Base-by-base conservation (phyloP, 2,888 invertebrate genomes). In the Drosophila helvetica region DNA sequence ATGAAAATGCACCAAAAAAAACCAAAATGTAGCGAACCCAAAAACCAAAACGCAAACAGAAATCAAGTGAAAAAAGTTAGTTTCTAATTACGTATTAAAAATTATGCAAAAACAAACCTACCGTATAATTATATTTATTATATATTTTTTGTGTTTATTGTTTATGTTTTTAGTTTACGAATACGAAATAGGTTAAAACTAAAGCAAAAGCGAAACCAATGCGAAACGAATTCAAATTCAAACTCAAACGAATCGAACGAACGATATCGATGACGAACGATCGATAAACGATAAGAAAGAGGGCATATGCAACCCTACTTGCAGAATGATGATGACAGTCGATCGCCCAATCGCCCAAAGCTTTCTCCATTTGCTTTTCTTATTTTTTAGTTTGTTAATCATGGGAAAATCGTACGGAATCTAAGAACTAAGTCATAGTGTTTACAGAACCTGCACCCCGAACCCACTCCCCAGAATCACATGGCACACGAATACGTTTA, bases 371-470 rank as follows among this genome's bases (percentile, higher is more conserved):
- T 52, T 50, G 17, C 7, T 42, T 2, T 45, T 48, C 55, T 55
- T 38, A 42, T 19, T 50, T 18, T 53, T 59, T 47, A 51, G 17
- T 50, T 43, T 47, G 38, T 67, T 55, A 47, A 51, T 51, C 57
- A 48, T 42, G 62, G 17, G 27, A 27, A 53, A 27, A 54, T 54
- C 60, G 8, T 27, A 48, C 61, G 61, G 8, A 78, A 80, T 75
- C 78, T 86, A 88, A 86, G 54, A 88, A 75, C 82, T 83, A 83
- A 83, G 82, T 83, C 82, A 83, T 83, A 83, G 88, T 48, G 67
- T 68, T 67, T 68, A 68, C 62, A 64, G n/a, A 33, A 12, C 33
- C 33, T 12, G 1, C 45, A 33, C 12, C 30, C 57, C 15, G 12
- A 30, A 6, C 6, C 38, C n/a, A 38, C 45, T 46, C 12, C 33